Conservation (phyloP, 2,113 vertebrate genomes). For the Camelus dromedarius region DNA sequence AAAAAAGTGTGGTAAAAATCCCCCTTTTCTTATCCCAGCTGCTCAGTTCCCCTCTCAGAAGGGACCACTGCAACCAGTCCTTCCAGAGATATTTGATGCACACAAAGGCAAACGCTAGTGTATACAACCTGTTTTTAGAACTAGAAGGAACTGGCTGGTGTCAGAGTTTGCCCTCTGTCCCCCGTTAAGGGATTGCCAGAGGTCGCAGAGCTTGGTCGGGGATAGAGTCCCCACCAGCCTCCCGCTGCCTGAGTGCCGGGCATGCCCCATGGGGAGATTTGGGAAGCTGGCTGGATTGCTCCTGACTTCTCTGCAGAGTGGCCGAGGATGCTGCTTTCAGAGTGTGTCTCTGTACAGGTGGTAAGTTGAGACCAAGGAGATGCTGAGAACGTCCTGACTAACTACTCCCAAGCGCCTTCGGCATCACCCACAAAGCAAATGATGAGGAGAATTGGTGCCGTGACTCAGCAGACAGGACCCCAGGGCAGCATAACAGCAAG, state of each 20-base stretch:
- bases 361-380: background rate
- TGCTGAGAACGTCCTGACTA: background rate
- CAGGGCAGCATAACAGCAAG: background rate
- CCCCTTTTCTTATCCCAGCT: background rate
- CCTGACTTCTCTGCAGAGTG: background rate
- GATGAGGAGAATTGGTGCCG: background rate
- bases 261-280: background rate
- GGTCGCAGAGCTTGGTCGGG: background rate
- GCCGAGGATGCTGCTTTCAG: background rate
- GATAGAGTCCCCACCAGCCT: background rate
- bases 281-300: background rate
- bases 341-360: background rate
- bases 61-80: background rate
- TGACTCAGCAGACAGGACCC: background rate
- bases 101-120: background rate
- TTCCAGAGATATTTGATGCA: background rate
- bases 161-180: background rate
- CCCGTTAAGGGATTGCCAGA: background rate
- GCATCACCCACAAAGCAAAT: background rate
- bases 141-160: background rate
- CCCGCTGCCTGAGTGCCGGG: background rate
- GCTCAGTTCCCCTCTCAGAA: background rate
- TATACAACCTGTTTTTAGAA: background rate
- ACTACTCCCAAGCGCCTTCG: background rate
- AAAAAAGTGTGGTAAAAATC: background rate